These are phyloP conservation scores for Heterohyrax brucei DNA, from an alignment of 2,797 vertebrate species.

Conservation along the genomic window DNA sequence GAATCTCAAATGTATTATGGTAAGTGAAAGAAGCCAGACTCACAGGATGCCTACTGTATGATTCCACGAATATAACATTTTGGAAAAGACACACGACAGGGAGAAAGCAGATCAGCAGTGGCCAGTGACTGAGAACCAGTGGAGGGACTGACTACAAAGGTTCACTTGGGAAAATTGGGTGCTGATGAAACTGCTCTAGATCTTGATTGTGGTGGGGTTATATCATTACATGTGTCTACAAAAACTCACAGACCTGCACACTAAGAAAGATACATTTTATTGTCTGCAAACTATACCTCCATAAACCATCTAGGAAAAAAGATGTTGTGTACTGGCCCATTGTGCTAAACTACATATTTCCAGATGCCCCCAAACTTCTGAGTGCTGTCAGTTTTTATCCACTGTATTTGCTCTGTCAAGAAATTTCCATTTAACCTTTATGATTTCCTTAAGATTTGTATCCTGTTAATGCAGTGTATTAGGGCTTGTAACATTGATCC, in stretches of 20 bases:
- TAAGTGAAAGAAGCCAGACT: not conserved
- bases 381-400: not conserved
- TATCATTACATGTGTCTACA: not conserved
- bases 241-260: slow-evolving; percentile 28
- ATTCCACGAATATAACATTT: not conserved
- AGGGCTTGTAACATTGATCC: no score
- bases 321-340: not conserved
- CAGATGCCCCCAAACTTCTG: not conserved
- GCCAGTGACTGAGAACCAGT: not conserved
- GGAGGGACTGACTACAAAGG: not conserved
- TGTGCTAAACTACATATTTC: not conserved
- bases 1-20: not conserved
- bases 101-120: not conserved
- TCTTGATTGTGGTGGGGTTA: not conserved
- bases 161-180: not conserved
- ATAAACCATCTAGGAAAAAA: slow-evolving; percentile 18
- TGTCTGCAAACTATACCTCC: not conserved
- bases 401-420: not conserved
- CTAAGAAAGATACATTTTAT: slow-evolving; percentile 49
- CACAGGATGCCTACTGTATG: not conserved
- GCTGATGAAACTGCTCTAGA: not conserved
- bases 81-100: slow-evolving; percentile 1
- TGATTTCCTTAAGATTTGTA: not conserved
- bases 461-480: no score
- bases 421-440: not conserved